Evolutionary conservation across 1,140 invertebrate species (phyloP), one percentile per base, ranked within the genome.

Genomic region (Contarinia nasturtii): DNA sequence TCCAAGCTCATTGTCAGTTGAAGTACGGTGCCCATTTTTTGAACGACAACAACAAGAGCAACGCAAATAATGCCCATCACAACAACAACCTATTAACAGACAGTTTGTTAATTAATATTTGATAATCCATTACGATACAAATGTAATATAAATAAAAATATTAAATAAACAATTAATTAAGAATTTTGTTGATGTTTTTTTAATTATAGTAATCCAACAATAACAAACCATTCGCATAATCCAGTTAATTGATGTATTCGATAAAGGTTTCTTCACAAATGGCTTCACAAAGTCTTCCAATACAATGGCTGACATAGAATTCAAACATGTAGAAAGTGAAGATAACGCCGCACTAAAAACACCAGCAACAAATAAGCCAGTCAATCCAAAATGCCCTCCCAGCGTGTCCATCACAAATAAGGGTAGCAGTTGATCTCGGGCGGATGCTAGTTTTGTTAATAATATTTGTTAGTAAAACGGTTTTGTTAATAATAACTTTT

Each of bases 251-350:
- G 58, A 59, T 42, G 53, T 70, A 64, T 20, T 61, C 53, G 47
- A 78, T 55, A 45, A 67, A 56, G 54, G 57, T 59, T 57, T 54
- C 62, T 52, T 56, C 59, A 61, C 57, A 42, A 57, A 64, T 2
- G 55, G 71, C 60, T 74, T 74, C 1, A 74, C 64, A 41, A 73
- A 74, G 48, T 78, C 77, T 44, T 83, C 69, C 20, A 84, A 67
- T 47, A 87, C 80, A 34, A 85, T 77, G 33, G 83, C 83, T 2
- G 84, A 1, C 40, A 48, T 43, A 36, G 82, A 82, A 55, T 87
- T 88, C 2, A 87, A 63, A 33, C 81, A 81, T 20, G 82, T 85
- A 2, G 82, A 86, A 2, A 87, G 67, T 0, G 84, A 75, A 64
- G 77, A 80, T 1, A 82, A 55, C 14, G 77, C 76, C 10, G 78